Conservation (phyloP, 2,797 vertebrate genomes). For the Zonotrichia albicollis region DNA sequence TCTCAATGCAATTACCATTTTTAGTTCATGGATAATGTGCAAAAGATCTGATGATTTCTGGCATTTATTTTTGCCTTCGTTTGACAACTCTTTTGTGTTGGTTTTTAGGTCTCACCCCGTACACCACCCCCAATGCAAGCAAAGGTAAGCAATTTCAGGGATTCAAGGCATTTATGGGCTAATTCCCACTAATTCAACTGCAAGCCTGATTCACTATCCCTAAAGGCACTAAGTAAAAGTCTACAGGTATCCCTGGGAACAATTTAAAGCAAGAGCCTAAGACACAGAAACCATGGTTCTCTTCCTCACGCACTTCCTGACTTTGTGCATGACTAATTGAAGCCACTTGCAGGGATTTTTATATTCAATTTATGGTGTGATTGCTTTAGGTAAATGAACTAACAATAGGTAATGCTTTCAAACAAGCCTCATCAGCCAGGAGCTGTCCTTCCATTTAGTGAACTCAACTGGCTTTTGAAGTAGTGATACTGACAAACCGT, state of each 20-base stretch:
- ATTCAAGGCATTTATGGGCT: not conserved
- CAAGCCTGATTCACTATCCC: not conserved
- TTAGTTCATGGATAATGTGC: not conserved
- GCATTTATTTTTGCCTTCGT: not conserved
- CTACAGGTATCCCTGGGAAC: not conserved
- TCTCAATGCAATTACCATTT: not conserved
- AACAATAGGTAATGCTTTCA: not conserved
- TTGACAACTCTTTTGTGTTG: constrained; percentile 1
- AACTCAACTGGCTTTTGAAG: not conserved
- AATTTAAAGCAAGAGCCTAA: not conserved
- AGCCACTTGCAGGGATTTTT: not conserved
- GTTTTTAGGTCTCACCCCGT: constrained; percentile 89
- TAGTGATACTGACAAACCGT: not conserved
- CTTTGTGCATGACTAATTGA: not conserved
- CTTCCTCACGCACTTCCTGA: not conserved
- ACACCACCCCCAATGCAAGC: constrained; percentile 88
- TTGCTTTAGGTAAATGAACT: not conserved
- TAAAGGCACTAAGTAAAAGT: not conserved
- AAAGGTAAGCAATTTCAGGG: constrained; percentile 83
- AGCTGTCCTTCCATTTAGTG: not conserved
- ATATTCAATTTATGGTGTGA: not conserved
- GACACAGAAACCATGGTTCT: not conserved
- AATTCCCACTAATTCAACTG: not conserved
- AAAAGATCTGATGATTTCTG: not conserved
- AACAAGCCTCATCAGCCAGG: not conserved